Base-by-base conservation (phyloP, 2,113 vertebrate genomes). In the Sebastes fasciatus region DNA sequence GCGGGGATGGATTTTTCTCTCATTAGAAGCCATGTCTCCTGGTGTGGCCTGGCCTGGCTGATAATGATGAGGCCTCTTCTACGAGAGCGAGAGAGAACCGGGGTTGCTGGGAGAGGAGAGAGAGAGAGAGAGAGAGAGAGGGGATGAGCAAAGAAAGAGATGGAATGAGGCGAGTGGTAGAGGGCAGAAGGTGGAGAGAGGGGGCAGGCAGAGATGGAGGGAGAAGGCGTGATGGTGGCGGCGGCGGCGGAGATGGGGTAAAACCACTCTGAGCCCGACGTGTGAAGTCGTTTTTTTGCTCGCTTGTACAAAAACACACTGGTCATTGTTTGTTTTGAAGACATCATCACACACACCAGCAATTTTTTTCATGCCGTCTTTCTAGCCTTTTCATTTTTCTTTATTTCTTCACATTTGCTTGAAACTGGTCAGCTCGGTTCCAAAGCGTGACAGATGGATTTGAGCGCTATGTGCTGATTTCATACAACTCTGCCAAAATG, bases 1-100 rank as follows among this genome's bases (percentile, higher is more conserved):
- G 26, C 26, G 26, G 88, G 93, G 92, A 95, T 94, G 93, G 94
- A 94, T 95, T 95, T 96, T 94, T 94, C 94, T 94, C 94, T 96
- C 95, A 95, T 95, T 95, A 95, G 95, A 93, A 91, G 94, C 93
- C 88, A 83, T 83, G 94, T 95, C 94, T 95, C 93, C 94, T 95
- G 93, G 90, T 93, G 93, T 92, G 93, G 93, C 92, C 93, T 93
- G 92, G 93, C 86, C 91, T 76, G 84, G 85, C 91, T 92, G 92
- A 92, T 92, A 94, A 94, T 93, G 93, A 94, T 91, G 91, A 93
- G 90, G 91, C 92, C 90, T 87, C 85, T 80, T 92, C 86, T 82
- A 42, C 21, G 67, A 90, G 83, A 83, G 80, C 54, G 84, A 85
- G 85, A 82, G 72, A 84, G 72, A 87, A 84, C 60, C 9, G 1